Evolutionary conservation across 2,113 vertebrate genomes (phyloP).

Genomic region (Cepphus grylle): DNA sequence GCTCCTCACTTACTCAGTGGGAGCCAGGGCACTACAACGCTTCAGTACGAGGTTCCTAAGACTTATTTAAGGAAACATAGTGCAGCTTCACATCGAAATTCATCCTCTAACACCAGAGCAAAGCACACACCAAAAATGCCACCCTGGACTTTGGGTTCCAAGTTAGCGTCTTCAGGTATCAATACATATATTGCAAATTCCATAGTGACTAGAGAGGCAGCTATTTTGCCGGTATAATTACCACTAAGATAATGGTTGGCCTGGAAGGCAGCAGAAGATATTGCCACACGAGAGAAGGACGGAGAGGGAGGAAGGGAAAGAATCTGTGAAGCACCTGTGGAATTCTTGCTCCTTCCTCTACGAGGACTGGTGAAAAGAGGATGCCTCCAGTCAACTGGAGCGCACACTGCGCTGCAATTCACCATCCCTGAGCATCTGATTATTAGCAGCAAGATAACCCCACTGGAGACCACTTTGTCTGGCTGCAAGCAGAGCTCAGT

Average conservation of each 20-base stretch:
- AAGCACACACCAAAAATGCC: background rate
- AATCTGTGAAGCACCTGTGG: background rate
- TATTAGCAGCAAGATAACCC: background rate
- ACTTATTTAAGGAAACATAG: background rate
- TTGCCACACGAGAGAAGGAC: background rate
- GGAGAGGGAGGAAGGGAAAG: background rate
- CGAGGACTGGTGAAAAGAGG: background rate
- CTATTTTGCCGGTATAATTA: background rate
- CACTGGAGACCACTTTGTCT: background rate
- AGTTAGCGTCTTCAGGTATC: background rate
- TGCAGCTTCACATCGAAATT: background rate
- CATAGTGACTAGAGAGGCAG: fast-evolving
- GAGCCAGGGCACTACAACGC: background rate
- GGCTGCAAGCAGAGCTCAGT: background rate
- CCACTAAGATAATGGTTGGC: background rate
- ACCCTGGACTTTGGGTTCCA: background rate
- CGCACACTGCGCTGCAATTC: background rate
- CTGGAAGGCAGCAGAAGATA: background rate
- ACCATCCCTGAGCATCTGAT: background rate
- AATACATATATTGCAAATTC: background rate
- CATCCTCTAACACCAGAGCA: background rate
- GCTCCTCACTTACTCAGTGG: background rate
- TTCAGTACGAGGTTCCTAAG: background rate
- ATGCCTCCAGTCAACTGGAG: background rate
- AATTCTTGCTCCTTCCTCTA: background rate